Base-by-base conservation (phyloP, 2,888 invertebrate genomes). In the Mycalesis mineus region DNA sequence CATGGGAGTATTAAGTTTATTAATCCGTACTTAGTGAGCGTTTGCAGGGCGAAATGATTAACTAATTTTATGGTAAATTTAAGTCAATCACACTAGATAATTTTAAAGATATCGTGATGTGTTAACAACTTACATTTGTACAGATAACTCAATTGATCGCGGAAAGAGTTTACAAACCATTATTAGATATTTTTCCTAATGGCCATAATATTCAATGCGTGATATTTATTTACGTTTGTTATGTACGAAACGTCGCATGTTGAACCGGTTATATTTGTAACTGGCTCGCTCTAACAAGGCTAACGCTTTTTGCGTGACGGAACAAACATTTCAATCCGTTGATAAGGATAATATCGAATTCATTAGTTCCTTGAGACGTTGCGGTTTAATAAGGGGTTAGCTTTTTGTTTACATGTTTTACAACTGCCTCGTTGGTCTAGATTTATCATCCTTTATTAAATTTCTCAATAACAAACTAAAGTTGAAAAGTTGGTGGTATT, bases 261-360 rank as follows among this genome's bases (percentile, higher is more conserved):
- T 33, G 52, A 33, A 52, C 52, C 52, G 52, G 52, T 52, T 52
- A 8, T 42, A 52, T 33, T 36, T 33, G 29, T 31, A 42, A 52
- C 31, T 13, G n/a, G 31, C 31, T 29, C 31, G 14, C 40, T 29
- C 2, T 29, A 37, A 14, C 49, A 40, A 51, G 41, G 51, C 51
- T 41, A 31, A 13, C 11, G 42, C n/a, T 52, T 52, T 52, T 7
- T 33, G 42, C 42, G 41, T 52, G 33, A 52, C 33, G 33, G 42
- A 33, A 9, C 4, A 6, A 33, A 33, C 31, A 41, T 33, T 52
- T 42, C 33, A 42, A 51, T 15, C 3, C 5, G 28, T 31, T 28
- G 51, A 51, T 51, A 51, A 29, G 15, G 28, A 40, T 28, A 40
- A 36, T 1, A 28, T 39, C 0, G 0, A 22, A 22, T 37, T n/a